Evolutionary conservation across 2,113 vertebrate genomes (phyloP).

Genomic region (Tringa solitaria): DNA sequence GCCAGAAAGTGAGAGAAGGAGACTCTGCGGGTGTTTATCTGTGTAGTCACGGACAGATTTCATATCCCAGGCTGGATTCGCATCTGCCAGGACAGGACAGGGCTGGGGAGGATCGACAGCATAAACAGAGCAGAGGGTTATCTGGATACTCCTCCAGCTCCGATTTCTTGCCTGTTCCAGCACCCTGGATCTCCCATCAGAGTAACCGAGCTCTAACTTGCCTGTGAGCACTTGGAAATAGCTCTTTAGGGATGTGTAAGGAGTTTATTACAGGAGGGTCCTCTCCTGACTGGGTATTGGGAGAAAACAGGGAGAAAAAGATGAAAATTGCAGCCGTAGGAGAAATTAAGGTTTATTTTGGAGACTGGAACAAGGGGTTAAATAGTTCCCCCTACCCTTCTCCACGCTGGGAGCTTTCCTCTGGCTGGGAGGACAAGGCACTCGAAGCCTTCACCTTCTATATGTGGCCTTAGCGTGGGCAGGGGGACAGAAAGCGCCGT

Average conservation of each 20-base stretch:
- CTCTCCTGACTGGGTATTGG: background rate
- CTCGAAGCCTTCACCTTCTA: background rate
- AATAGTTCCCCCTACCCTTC: background rate
- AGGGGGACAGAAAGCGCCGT: accelerated
- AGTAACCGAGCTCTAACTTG: background rate
- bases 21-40: background rate
- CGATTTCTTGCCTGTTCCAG: background rate
- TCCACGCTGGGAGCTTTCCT: background rate
- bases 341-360: background rate
- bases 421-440: background rate
- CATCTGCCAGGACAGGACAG: background rate
- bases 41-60: background rate
- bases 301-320: background rate
- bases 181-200: background rate
- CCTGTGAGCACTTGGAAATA: background rate
- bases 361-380: background rate
- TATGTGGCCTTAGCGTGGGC: background rate
- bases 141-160: background rate
- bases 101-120: background rate
- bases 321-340: background rate
- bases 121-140: background rate
- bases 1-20: background rate
- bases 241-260: background rate
- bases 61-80: accelerated
- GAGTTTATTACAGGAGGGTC: background rate